These are phyloP conservation scores for Rhynchonycteris naso DNA, from an alignment of 2,797 vertebrate species.

Conservation along the genomic window DNA sequence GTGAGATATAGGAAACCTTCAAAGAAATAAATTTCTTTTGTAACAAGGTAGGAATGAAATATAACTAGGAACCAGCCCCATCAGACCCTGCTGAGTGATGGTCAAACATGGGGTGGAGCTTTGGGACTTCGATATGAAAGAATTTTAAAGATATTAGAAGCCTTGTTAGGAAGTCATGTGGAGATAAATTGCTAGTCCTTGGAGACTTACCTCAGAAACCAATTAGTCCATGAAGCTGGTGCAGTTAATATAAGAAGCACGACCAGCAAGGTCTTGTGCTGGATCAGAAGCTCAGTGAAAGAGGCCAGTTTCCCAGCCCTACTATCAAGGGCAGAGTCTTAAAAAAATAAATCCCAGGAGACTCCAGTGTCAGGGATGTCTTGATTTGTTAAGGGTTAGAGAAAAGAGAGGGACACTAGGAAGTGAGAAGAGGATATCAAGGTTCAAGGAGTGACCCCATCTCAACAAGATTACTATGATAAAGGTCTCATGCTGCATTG, in stretches of 20 bases:
- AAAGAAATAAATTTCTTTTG: not conserved
- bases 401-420: not conserved
- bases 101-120: not conserved
- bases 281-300: not conserved
- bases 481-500: not conserved
- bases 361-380: not conserved
- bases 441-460: not conserved
- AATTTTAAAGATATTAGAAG: slow-evolving; percentile 3
- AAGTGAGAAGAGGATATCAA: not conserved
- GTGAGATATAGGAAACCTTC: not conserved
- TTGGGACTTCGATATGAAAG: slow-evolving; percentile 52
- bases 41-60: not conserved
- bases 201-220: slow-evolving; percentile 32
- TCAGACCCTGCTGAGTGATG: not conserved
- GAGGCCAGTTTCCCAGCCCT: not conserved
- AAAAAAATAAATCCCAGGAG: not conserved
- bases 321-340: not conserved
- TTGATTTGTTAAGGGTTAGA: not conserved
- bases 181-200: not conserved
- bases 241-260: not conserved
- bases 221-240: not conserved
- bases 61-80: not conserved
- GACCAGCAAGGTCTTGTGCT: not conserved
- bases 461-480: not conserved
- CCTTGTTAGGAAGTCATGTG: not conserved